These are phyloP conservation scores for chimpanzee (Pan troglodytes) DNA, from an alignment of 2,113 vertebrate genomes.

Conservation along the genomic window NHGRI_mPanTro3-v2.1_pri NC_072421.2:109085501-109086000, in stretches of 20 bases:
- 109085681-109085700: background rate
- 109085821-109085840: background rate
- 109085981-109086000: background rate
- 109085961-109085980: background rate
- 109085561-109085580: background rate
- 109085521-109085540: no score
- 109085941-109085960: background rate
- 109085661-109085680: background rate
- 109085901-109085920: background rate
- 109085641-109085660: background rate
- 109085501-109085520: no score
- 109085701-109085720: background rate
- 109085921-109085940: background rate
- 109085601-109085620: background rate
- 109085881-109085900: background rate
- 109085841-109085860: conserved; percentile 25
- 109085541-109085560: background rate
- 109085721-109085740: background rate
- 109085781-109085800: background rate
- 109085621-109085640: background rate
- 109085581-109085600: background rate
- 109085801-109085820: background rate
- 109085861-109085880: background rate
- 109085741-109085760: background rate
- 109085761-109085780: background rate